phyloP scores from a whole-genome alignment of 2,888 invertebrate genomes.

The Drosophila tripunctata region DNA sequence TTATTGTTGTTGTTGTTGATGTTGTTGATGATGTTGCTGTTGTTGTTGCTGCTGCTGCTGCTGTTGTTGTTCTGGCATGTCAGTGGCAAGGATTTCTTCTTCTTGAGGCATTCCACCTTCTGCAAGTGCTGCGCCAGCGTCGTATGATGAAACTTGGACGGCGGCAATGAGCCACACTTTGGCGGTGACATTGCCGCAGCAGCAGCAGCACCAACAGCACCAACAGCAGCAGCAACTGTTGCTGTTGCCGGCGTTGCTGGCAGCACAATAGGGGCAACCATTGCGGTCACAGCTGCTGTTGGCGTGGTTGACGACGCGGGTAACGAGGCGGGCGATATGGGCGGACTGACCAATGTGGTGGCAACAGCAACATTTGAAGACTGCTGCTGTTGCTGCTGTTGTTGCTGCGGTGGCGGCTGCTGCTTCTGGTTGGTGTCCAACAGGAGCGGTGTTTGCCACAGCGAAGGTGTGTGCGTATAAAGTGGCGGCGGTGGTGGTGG shows the following conservation, averaged over 20 bases:
- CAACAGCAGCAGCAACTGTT: slow-evolving; percentile 40
- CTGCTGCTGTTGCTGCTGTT: slow-evolving; percentile 28
- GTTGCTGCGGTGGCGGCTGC: slow-evolving; percentile 42
- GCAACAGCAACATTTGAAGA: slow-evolving; percentile 30
- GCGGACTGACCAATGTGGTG: slow-evolving; percentile 65
- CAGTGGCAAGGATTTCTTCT: slow-evolving; percentile 73
- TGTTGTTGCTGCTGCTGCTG: slow-evolving; percentile 32
- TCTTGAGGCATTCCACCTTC: slow-evolving; percentile 81
- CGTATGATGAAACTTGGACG: slow-evolving; percentile 83
- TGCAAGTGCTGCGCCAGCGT: slow-evolving; percentile 83
- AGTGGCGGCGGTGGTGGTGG: slow-evolving; percentile 67
- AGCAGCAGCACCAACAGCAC: slow-evolving; percentile 30
- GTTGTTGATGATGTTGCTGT: slow-evolving; percentile 24
- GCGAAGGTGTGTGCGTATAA: slow-evolving; percentile 76
- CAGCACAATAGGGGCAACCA: slow-evolving; percentile 72
- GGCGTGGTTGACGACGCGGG: slow-evolving; percentile 62
- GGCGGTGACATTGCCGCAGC: slow-evolving; percentile 52
- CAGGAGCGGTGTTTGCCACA: slow-evolving; percentile 81
- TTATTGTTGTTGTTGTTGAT: slow-evolving; percentile 36
- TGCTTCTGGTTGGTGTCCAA: slow-evolving; percentile 72
- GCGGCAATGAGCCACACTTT: slow-evolving; percentile 74
- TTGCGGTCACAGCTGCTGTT: slow-evolving; percentile 67
- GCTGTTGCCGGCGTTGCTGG: slow-evolving; percentile 51
- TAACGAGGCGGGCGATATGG: slow-evolving; percentile 76
- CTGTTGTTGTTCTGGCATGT: slow-evolving; percentile 48